Evolutionary conservation across 2,888 invertebrate genomes (phyloP), one percentile per base, ranked within the genome.

Genomic region (Drosophila meridionalis): DNA sequence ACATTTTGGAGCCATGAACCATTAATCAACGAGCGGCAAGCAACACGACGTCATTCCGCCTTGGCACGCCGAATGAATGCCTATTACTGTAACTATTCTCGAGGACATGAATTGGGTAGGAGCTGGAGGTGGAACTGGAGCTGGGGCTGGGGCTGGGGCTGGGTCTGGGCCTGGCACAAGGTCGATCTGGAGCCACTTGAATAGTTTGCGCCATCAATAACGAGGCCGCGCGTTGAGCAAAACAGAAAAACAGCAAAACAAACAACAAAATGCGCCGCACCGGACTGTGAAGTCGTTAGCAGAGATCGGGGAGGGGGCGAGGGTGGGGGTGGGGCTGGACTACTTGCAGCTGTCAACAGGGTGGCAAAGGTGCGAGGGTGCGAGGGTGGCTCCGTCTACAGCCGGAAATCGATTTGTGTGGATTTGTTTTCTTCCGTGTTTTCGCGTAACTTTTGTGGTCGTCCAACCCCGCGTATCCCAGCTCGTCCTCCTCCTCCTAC

Each of bases 321-420:
- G 55, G 14, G 40, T 12, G 66, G 28, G 8, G 14, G 52, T 14
- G 57, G n/a, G 2, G 28, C 1, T 20, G 52, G 34, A 36, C 79
- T 74, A 83, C 89, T 85, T 83, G 77, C 85, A 78, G 87, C 85
- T 86, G 89, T 86, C 87, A 84, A 80, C 80, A 76, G 70, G 59
- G 57, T 67, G 73, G 88, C 38, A 45, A 62, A 80, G 78, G 67
- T 43, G 72, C 56, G 52, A 20, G 20, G 20, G 20, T 20, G 20
- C 20, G 20, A 58, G 72, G 73, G 79, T 73, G 73, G 67, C 71
- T 69, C 69, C 43, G 67, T 20, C 68, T 55, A 30, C 28, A 52
- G 67, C 68, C 72, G 85, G 89, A 86, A 86, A 86, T 89, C 89
- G 89, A 86, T 86, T 86, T 86, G 87, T 89, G 82, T 80, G 80